These are phyloP conservation scores for Lucinisca nassula DNA, from an alignment of 2,888 invertebrate species.

Conservation along the genomic window DNA sequence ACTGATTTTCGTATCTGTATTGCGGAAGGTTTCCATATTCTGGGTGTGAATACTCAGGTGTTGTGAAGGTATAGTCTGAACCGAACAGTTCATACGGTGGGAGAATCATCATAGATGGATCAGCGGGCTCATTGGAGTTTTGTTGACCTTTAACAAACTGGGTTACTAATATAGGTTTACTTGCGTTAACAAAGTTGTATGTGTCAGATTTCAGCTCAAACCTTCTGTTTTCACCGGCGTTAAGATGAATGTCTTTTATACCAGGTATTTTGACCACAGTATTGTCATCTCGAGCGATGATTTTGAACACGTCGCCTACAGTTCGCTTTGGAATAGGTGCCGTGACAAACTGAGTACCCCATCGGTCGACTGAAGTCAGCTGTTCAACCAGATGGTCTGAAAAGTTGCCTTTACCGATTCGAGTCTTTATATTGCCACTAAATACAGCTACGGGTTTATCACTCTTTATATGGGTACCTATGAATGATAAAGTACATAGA, in stretches of 20 bases:
- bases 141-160: slow-evolving; percentile 77
- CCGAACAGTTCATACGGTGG: slow-evolving; percentile 78
- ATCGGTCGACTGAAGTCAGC: slow-evolving; percentile 77
- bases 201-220: slow-evolving; percentile 58
- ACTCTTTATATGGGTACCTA: slow-evolving; percentile 67
- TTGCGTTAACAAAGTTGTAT: slow-evolving; percentile 60
- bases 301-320: slow-evolving; percentile 78
- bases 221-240: slow-evolving; percentile 49
- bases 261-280: slow-evolving; percentile 65
- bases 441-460: slow-evolving; percentile 67
- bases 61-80: slow-evolving; percentile 76
- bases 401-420: slow-evolving; percentile 59
- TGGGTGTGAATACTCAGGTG: slow-evolving; percentile 72
- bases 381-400: slow-evolving; percentile 82
- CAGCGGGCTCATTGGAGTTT: slow-evolving; percentile 65
- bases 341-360: slow-evolving; percentile 81
- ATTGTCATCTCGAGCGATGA: slow-evolving; percentile 70
- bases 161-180: slow-evolving; percentile 66
- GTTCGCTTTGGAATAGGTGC: slow-evolving; percentile 79
- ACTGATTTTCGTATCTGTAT: slow-evolving; percentile 65
- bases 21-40: slow-evolving; percentile 49
- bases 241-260: slow-evolving; percentile 49
- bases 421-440: slow-evolving; percentile 72
- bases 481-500: too few relatives aligned
- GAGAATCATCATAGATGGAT: slow-evolving; percentile 81